These are phyloP conservation scores for Pogonus chalceus DNA, from an alignment of 1,140 invertebrate genomes.

Conservation along the genomic window DNA sequence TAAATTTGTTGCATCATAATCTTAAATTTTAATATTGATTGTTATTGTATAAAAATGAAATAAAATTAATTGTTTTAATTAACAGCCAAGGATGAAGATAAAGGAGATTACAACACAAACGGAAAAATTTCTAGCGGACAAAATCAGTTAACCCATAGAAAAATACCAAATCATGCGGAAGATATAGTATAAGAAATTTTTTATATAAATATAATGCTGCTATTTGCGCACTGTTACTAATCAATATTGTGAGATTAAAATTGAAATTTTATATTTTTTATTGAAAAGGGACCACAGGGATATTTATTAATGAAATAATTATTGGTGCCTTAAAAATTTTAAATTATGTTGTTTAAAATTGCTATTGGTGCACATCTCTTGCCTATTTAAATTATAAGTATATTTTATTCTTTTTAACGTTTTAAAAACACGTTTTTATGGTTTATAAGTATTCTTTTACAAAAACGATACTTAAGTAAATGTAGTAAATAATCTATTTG, in stretches of 20 bases:
- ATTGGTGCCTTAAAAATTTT: constrained; percentile 1
- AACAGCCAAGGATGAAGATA: too few species aligned
- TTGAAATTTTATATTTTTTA: neutral
- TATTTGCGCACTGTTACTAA: neutral
- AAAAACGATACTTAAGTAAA: too few species aligned
- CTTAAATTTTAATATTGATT: too few species aligned
- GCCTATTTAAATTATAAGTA: neutral
- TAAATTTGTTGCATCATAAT: too few species aligned
- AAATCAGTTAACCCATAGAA: neutral
- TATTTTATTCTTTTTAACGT: too few species aligned
- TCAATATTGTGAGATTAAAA: neutral
- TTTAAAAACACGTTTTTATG: too few species aligned
- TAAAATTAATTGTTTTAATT: neutral
- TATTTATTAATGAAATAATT: neutral
- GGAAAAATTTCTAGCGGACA: neutral
- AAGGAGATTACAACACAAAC: neutral
- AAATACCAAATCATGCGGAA: neutral
- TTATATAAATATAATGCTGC: constrained; percentile 6
- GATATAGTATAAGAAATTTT: neutral
- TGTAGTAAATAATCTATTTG: too few species aligned
- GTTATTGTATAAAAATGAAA: too few species aligned
- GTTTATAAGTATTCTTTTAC: too few species aligned
- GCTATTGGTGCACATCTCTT: neutral
- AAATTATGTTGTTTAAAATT: neutral
- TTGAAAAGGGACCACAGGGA: neutral